Evolutionary conservation across 2,888 invertebrate genomes (phyloP).

Genomic region (Heliconius ismenius): DNA sequence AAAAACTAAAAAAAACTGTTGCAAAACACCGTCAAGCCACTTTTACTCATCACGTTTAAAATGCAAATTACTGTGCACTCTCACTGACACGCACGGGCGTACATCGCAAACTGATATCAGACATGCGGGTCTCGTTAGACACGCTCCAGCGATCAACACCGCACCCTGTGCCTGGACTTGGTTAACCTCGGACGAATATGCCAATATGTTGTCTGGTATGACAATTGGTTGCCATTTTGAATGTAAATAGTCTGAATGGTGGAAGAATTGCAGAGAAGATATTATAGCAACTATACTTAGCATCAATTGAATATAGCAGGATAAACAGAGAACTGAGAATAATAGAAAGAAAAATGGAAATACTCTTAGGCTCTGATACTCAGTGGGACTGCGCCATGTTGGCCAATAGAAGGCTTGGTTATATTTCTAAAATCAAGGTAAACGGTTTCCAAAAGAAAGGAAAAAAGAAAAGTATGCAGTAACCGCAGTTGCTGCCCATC

Average conservation of each 20-base stretch:
- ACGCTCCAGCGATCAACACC: constrained; percentile 30
- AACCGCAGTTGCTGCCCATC: too few species aligned
- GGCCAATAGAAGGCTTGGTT: too few species aligned
- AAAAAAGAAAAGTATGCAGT: too few species aligned
- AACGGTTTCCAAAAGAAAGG: too few species aligned
- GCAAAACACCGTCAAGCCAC: constrained; percentile 18
- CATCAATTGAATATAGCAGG: too few species aligned
- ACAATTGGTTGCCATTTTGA: neutral
- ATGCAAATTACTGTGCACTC: constrained; percentile 35
- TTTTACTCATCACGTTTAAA: constrained; percentile 26
- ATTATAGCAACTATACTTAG: neutral
- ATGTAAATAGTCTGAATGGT: neutral
- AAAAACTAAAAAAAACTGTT: neutral
- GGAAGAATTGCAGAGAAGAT: neutral
- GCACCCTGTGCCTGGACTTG: constrained; percentile 28
- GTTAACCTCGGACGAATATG: constrained; percentile 21
- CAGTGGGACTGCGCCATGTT: too few species aligned
- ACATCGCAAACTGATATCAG: constrained; percentile 35
- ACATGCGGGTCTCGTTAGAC: constrained; percentile 37
- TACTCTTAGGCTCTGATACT: too few species aligned
- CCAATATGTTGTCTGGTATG: neutral
- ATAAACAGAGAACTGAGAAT: too few species aligned
- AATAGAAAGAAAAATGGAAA: too few species aligned
- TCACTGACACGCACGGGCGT: constrained; percentile 39
- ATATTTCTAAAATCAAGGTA: too few species aligned